Percentiles rank a stretch among this genome's conserved stretches.
phyloP scores from a whole-genome alignment of 1,140 invertebrate genomes.

The Streblospio benedicti region DNA sequence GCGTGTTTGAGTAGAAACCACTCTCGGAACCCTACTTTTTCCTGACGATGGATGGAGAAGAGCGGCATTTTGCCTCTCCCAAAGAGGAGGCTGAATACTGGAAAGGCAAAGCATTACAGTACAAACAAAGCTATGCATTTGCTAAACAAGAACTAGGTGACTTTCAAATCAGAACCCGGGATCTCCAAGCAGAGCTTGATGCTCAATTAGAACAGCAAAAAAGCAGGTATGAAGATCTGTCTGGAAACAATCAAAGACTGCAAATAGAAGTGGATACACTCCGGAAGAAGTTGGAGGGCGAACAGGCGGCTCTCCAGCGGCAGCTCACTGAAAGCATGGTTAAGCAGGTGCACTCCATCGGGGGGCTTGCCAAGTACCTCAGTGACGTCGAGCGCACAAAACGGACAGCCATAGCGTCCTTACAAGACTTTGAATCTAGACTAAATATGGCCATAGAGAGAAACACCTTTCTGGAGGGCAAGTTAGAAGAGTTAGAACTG shows the following conservation, averaged over 20 bases:
- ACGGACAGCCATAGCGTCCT: slow-evolving; percentile 79
- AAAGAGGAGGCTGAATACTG: slow-evolving; percentile 36
- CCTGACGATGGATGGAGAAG: slow-evolving; percentile 4
- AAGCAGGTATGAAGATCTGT: slow-evolving; percentile 73
- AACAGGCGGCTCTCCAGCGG: slow-evolving; percentile 62
- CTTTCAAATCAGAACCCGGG: slow-evolving; percentile 80
- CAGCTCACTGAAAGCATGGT: slow-evolving; percentile 69
- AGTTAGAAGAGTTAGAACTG: slow-evolving; percentile 90
- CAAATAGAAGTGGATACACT: slow-evolving; percentile 77
- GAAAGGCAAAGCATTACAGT: slow-evolving; percentile 31
- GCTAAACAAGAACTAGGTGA: slow-evolving; percentile 63
- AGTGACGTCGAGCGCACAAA: slow-evolving; percentile 90
- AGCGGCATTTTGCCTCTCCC: slow-evolving; percentile 26
- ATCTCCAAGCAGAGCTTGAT: slow-evolving; percentile 88
- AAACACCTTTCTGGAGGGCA: slow-evolving; percentile 91
- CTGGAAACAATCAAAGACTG: slow-evolving; percentile 64
- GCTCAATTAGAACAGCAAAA: slow-evolving; percentile 80
- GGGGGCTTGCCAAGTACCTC: slow-evolving; percentile 75
- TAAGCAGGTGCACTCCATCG: slow-evolving; percentile 54
- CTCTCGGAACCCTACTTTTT: too few species aligned
- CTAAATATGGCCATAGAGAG: slow-evolving; percentile 89
- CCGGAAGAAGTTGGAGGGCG: slow-evolving; percentile 69
- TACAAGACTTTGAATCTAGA: slow-evolving; percentile 85
- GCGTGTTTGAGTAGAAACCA: too few species aligned
- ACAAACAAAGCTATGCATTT: slow-evolving; percentile 46